Conservation (phyloP, 2,888 invertebrate genomes). For the Torymus tubicola region DNA sequence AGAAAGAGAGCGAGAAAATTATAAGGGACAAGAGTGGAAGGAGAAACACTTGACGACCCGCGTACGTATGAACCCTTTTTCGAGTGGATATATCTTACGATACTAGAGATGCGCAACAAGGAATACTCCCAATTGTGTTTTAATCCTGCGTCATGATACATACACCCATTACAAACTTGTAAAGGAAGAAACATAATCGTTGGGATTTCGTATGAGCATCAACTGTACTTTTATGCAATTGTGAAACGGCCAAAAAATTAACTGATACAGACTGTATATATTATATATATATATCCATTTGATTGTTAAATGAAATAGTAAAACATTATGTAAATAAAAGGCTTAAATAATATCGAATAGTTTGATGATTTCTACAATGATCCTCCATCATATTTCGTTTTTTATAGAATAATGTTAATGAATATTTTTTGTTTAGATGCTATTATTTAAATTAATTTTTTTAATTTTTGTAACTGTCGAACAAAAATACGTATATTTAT, state of each 20-base stretch:
- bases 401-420: too few relatives aligned
- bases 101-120: conserved; percentile 7
- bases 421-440: too few relatives aligned
- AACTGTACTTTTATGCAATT: conserved; percentile 66
- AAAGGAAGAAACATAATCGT: conserved; percentile 49
- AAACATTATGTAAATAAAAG: conserved; percentile 74
- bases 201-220: conserved; percentile 62
- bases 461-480: too few relatives aligned
- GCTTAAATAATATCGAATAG: conserved; percentile 64
- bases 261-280: conserved; percentile 71
- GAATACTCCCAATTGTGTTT: conserved; percentile 22
- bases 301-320: conserved; percentile 72
- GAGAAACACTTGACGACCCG: conserved; percentile 35
- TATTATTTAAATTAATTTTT: too few relatives aligned
- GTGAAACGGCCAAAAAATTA: conserved; percentile 68
- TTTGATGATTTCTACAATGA: not conserved
- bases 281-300: conserved; percentile 68
- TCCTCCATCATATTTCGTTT: conserved; percentile 3
- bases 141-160: conserved; percentile 12
- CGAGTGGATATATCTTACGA: conserved; percentile 31
- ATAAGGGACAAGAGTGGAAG: not conserved
- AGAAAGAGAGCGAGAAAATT: conserved; percentile 43
- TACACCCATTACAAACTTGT: not conserved
- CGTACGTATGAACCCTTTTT: conserved; percentile 39
- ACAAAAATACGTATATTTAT: too few relatives aligned